A percentile compares a stretch with the other conserved stretches of the same genome.
Evolutionary conservation across 1,140 invertebrate species (phyloP).

Genomic region (Hycleus cichorii): DNA sequence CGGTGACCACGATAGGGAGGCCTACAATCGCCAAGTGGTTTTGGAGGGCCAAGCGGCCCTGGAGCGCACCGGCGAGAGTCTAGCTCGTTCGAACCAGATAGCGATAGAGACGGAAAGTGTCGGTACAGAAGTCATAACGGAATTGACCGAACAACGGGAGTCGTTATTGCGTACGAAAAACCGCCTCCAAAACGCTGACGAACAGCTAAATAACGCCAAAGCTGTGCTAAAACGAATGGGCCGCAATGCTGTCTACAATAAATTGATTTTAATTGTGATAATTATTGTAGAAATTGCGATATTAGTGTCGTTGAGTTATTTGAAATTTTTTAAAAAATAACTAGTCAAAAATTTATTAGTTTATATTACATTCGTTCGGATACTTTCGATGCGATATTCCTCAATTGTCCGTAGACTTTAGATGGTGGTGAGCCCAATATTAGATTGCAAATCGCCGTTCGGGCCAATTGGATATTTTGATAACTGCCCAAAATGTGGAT

Average conservation of each 20-base stretch:
- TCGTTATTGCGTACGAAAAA: conserved; percentile 42
- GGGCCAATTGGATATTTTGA: conserved; percentile 93
- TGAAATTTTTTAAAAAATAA: conserved; percentile 23
- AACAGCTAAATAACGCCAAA: conserved; percentile 40
- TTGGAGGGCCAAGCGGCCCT: conserved; percentile 52
- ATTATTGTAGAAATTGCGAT: conserved; percentile 42
- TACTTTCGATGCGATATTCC: conserved; percentile 72
- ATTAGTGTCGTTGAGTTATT: conserved; percentile 26
- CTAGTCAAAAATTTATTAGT: conserved; percentile 9
- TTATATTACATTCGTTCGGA: conserved; percentile 72
- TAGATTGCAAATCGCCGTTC: conserved; percentile 93
- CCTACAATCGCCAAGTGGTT: conserved; percentile 47
- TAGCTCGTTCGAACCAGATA: conserved; percentile 61
- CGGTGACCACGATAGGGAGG: conserved; percentile 42
- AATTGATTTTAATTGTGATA: conserved; percentile 43
- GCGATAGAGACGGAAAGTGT: conserved; percentile 73
- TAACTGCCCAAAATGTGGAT: conserved; percentile 97
- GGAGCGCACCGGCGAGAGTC: conserved; percentile 55
- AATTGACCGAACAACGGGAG: conserved; percentile 44
- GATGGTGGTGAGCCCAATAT: conserved; percentile 94
- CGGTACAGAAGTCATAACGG: conserved; percentile 61
- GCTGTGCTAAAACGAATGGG: conserved; percentile 40
- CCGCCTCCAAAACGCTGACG: conserved; percentile 43
- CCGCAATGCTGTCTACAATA: conserved; percentile 46
- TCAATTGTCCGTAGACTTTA: conserved; percentile 91